These are phyloP conservation scores for Rattus rattus DNA, from an alignment of 2,113 vertebrate genomes.

Conservation along the genomic window DNA sequence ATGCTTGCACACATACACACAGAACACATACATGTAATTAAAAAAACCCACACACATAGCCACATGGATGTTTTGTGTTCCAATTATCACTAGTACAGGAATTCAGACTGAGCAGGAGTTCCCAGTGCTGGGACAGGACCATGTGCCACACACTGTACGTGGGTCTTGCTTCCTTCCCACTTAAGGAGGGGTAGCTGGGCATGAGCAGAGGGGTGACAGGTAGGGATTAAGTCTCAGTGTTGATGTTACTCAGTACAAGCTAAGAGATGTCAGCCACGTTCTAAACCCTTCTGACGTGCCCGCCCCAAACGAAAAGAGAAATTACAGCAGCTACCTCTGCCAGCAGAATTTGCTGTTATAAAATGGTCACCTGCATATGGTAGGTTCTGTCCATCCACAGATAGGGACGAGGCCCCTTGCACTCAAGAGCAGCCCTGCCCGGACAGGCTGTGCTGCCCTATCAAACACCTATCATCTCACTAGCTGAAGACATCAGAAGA, in stretches of 20 bases:
- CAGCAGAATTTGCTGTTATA: neutral
- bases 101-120: slow-evolving; percentile 50
- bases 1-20: neutral
- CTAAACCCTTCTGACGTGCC: neutral
- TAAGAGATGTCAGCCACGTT: slow-evolving; percentile 17
- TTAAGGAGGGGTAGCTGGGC: slow-evolving; percentile 19
- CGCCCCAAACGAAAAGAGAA: neutral
- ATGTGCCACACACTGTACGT: neutral
- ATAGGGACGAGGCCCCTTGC: neutral
- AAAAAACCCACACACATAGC: neutral
- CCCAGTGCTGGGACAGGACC: neutral
- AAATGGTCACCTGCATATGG: neutral
- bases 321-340: neutral
- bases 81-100: slow-evolving; percentile 47
- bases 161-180: slow-evolving; percentile 34
- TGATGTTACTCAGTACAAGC: neutral
- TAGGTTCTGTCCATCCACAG: neutral
- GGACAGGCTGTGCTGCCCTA: neutral
- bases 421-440: neutral
- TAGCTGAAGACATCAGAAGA: neutral
- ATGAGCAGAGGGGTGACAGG: neutral
- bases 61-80: slow-evolving; percentile 28
- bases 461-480: neutral
- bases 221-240: neutral
- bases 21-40: neutral